phyloP scores from a whole-genome alignment of 2,888 invertebrate species.

The Pandemis corylana region DNA sequence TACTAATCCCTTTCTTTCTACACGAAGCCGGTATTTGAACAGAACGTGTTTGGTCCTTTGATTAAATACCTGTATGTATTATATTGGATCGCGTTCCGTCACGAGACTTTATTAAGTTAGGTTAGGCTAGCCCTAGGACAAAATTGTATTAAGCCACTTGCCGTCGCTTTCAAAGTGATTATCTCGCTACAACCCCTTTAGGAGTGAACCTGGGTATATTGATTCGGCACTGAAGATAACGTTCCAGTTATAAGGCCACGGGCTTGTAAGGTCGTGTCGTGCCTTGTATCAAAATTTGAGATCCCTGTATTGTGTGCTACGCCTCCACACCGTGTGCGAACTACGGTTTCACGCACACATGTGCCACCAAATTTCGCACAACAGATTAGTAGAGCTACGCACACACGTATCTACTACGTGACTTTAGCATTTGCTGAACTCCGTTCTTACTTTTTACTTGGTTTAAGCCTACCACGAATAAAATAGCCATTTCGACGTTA shows the following conservation, averaged over 20 bases:
- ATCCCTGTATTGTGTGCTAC: too few species aligned
- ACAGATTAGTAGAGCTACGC: too few species aligned
- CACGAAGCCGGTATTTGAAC: slow-evolving; percentile 1
- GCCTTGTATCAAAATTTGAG: too few species aligned
- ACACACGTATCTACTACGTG: too few species aligned
- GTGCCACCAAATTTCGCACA: too few species aligned
- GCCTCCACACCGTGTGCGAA: too few species aligned
- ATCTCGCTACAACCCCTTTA: not conserved
- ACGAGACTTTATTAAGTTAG: not conserved
- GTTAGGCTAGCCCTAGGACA: not conserved
- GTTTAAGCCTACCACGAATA: not conserved
- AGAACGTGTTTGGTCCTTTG: slow-evolving; percentile 2
- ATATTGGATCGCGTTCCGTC: not conserved
- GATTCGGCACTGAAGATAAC: too few species aligned
- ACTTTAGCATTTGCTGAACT: too few species aligned
- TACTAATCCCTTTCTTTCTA: not conserved
- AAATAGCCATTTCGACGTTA: not conserved
- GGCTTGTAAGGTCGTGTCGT: too few species aligned
- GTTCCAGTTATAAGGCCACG: too few species aligned
- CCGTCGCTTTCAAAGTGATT: not conserved
- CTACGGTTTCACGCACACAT: too few species aligned
- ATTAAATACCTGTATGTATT: slow-evolving; percentile 1
- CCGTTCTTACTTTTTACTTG: too few species aligned
- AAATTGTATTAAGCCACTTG: not conserved
- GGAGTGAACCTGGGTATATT: not conserved